A percentile compares a stretch with the other conserved stretches of the same genome.
Conservation (phyloP, 1,140 invertebrate genomes). For the Intoshia linei region DNA sequence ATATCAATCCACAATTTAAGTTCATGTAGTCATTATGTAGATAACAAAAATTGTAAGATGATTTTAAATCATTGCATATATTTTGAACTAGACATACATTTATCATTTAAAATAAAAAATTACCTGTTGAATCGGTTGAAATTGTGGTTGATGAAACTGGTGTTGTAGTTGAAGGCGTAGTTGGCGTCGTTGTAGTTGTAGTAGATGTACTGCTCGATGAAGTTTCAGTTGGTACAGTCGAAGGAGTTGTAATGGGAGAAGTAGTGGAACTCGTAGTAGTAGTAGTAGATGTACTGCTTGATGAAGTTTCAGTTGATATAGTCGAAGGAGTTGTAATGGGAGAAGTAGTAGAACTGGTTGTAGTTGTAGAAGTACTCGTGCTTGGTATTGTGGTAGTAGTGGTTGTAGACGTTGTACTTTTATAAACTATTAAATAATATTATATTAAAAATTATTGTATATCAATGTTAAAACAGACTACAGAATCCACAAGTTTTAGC, state of each 20-base stretch:
- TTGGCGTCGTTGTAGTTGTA: conserved; percentile 4
- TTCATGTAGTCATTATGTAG: too few species aligned
- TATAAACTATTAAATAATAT: too few species aligned
- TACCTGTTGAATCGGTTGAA: too few species aligned
- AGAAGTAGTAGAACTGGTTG: conserved; percentile 5
- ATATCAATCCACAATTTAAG: too few species aligned
- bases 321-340: conserved; percentile 5
- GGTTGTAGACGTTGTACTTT: too few species aligned
- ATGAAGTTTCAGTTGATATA: conserved; percentile 1
- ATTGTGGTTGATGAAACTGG: conserved; percentile 5
- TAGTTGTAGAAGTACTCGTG: conserved; percentile 7
- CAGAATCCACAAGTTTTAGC: too few species aligned
- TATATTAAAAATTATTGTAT: too few species aligned
- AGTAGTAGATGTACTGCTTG: conserved; percentile 5
- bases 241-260: conserved; percentile 4
- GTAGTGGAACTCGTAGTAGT: conserved; percentile 6
- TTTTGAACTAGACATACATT: too few species aligned
- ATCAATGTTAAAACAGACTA: too few species aligned
- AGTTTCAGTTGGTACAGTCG: conserved; percentile 4
- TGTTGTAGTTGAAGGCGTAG: conserved; percentile 6
- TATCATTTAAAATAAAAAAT: too few species aligned
- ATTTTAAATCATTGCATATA: too few species aligned
- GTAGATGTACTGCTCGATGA: conserved; percentile 4
- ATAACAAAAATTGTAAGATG: too few species aligned
- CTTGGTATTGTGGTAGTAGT: conserved; percentile 3